Percentiles rank a stretch among this genome's conserved stretches.
Evolutionary conservation across 2,797 vertebrate species (phyloP).

Genomic region (Gymnopithys bicolor): DNA sequence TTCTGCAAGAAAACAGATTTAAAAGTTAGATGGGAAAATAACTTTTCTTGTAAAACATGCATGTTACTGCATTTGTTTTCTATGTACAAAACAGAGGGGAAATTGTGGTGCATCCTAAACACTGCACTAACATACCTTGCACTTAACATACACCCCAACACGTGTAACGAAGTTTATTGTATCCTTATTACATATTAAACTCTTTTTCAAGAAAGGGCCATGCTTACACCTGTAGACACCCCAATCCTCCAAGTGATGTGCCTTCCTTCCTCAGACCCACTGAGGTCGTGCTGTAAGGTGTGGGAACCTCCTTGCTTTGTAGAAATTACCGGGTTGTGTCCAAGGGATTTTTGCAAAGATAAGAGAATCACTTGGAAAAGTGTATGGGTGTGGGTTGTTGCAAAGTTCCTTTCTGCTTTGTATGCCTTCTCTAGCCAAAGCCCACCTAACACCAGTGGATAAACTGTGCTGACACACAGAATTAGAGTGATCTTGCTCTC

Average conservation of each 20-base stretch:
- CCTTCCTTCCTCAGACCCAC: neutral
- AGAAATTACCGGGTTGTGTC: neutral
- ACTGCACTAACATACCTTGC: neutral
- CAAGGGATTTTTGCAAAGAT: neutral
- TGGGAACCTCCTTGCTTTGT: neutral
- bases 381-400: neutral
- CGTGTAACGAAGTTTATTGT: neutral
- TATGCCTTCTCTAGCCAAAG: neutral
- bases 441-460: neutral
- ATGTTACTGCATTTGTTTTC: neutral
- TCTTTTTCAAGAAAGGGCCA: neutral
- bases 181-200: neutral
- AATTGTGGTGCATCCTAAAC: neutral
- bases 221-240: neutral
- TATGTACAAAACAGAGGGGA: neutral
- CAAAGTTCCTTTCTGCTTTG: neutral
- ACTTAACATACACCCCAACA: neutral
- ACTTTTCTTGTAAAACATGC: neutral
- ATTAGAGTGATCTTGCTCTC: neutral
- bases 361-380: neutral
- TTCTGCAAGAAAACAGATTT: neutral
- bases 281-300: accelerated
- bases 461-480: neutral
- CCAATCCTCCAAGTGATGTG: neutral
- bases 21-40: neutral